These are phyloP conservation scores for Sycophila sp. DNA, from an alignment of 1,140 invertebrate genomes.

Conservation along the genomic window DNA sequence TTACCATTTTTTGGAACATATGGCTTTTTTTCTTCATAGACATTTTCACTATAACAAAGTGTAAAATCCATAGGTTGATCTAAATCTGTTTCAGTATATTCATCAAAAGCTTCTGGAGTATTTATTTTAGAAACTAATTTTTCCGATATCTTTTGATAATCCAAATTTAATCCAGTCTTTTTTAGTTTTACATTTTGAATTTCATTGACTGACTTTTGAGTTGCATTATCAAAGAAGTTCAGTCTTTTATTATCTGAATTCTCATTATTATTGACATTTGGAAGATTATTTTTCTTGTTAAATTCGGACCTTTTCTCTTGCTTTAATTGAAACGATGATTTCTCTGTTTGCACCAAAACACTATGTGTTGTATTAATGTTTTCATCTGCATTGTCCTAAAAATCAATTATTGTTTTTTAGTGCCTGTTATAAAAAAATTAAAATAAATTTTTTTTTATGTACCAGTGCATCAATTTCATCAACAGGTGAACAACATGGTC, in stretches of 20 bases:
- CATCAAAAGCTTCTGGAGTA: slow-evolving; percentile 7
- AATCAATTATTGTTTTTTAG: no score
- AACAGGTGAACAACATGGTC: slow-evolving; percentile 22
- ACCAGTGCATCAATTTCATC: slow-evolving; percentile 26
- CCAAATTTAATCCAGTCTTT: slow-evolving; percentile 1
- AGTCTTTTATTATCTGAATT: background rate
- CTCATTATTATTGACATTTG: background rate
- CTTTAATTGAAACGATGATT: slow-evolving; percentile 16
- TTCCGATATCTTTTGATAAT: background rate
- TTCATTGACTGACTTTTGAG: background rate
- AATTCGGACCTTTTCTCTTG: slow-evolving; percentile 16
- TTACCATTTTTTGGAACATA: slow-evolving; percentile 21
- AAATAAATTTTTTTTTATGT: background rate
- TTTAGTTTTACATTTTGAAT: slow-evolving; percentile 9
- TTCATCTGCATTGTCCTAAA: background rate
- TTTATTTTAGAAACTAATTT: background rate
- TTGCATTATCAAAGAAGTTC: background rate
- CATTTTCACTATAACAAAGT: slow-evolving; percentile 27
- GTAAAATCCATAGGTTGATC: slow-evolving; percentile 35
- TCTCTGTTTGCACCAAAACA: slow-evolving; percentile 24
- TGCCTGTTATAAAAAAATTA: background rate
- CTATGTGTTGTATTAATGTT: slow-evolving; percentile 6
- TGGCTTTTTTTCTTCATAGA: slow-evolving; percentile 19
- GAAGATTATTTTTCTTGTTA: background rate
- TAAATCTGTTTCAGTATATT: slow-evolving; percentile 28